Conservation (phyloP, 2,797 vertebrate genomes). For the Spinus olivaceus region DNA sequence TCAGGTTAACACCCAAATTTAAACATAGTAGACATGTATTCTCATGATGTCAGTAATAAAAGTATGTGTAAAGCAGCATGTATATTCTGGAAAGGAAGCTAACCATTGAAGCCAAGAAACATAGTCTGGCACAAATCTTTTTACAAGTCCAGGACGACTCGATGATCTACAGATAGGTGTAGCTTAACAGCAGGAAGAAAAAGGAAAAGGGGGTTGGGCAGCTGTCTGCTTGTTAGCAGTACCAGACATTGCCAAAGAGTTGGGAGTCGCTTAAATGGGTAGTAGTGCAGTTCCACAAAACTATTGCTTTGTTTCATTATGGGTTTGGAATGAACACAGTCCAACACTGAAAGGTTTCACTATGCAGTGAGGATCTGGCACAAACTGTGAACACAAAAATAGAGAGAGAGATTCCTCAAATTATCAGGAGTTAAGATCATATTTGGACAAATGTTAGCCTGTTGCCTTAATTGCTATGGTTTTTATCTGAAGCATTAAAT, state of each 20-base stretch:
- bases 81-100: slow-evolving; percentile 74
- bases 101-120: slow-evolving; percentile 74
- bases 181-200: slow-evolving; percentile 40
- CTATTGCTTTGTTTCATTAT: background rate
- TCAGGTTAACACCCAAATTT: slow-evolving; percentile 71
- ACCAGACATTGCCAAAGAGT: slow-evolving; percentile 12
- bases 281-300: background rate
- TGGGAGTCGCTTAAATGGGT: slow-evolving; percentile 11
- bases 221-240: background rate
- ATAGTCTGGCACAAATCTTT: slow-evolving; percentile 76
- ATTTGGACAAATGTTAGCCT: slow-evolving; percentile 36
- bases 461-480: slow-evolving; percentile 57
- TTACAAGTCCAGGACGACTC: slow-evolving; percentile 68
- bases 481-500: slow-evolving; percentile 47
- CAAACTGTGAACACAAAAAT: background rate
- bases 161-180: slow-evolving; percentile 68
- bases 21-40: slow-evolving; percentile 72
- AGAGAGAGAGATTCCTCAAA: background rate
- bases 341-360: background rate
- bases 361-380: slow-evolving; percentile 2
- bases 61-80: slow-evolving; percentile 72
- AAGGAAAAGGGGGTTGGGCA: background rate
- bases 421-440: slow-evolving; percentile 49
- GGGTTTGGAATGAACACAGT: background rate
- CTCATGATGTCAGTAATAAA: slow-evolving; percentile 79